These are phyloP conservation scores for Oncorhynchus nerka DNA, from an alignment of 2,113 vertebrate genomes.

Conservation along the genomic window DNA sequence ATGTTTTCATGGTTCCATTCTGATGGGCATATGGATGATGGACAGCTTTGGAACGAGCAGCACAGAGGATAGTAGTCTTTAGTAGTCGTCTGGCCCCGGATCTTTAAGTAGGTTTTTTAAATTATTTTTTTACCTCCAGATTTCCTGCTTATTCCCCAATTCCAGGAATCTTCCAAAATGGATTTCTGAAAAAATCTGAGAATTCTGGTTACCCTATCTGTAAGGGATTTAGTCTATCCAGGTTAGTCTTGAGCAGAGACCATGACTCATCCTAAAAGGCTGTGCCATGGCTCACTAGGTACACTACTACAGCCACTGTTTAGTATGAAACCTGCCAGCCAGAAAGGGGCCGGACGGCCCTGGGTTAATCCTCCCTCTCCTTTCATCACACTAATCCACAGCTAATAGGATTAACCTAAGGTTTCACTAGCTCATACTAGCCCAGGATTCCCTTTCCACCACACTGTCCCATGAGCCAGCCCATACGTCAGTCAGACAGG, in stretches of 20 bases:
- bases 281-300: not conserved
- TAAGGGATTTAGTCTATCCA: not conserved
- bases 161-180: too few species aligned
- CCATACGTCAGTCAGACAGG: conserved; percentile 22
- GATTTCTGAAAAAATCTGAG: too few species aligned
- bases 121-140: not conserved
- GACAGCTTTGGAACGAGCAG: too few species aligned
- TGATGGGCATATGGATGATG: too few species aligned
- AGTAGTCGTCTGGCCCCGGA: too few species aligned
- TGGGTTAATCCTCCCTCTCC: not conserved
- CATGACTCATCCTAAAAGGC: conserved; percentile 28
- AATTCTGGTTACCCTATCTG: not conserved
- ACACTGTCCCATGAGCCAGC: too few species aligned
- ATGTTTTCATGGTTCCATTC: too few species aligned
- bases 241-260: conserved; percentile 5
- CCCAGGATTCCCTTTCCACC: too few species aligned
- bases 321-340: not conserved
- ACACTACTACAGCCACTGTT: not conserved
- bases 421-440: not conserved
- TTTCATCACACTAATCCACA: conserved; percentile 27
- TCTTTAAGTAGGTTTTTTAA: too few species aligned
- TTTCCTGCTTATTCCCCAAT: not conserved
- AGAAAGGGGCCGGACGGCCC: not conserved
- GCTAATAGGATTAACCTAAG: too few species aligned
- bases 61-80: too few species aligned